phyloP scores from a whole-genome alignment of 2,888 invertebrate genomes.

The Eutolmus rufibarbis region DNA sequence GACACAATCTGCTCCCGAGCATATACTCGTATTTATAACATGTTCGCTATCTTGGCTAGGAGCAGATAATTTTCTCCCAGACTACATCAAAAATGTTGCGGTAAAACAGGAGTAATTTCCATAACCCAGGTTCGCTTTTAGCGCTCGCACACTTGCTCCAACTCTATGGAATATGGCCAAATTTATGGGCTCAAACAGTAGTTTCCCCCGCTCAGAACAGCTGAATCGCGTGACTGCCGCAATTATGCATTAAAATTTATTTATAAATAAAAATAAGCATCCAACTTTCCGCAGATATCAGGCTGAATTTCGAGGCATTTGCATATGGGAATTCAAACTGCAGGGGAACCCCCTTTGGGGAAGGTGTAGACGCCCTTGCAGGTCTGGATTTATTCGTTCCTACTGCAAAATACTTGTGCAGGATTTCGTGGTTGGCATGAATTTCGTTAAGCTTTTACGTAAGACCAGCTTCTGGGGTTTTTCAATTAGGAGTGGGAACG shows the following conservation, averaged over 20 bases:
- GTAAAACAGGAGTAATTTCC: constrained; percentile 33
- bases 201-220: background rate
- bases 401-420: constrained; percentile 25
- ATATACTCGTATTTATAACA: background rate
- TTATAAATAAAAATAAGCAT: constrained; percentile 42
- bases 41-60: background rate
- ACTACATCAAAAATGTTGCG: constrained; percentile 22
- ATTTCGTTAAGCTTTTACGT: constrained; percentile 31
- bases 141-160: background rate
- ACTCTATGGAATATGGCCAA: constrained; percentile 3
- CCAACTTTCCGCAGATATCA: constrained; percentile 34
- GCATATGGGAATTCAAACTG: constrained; percentile 38
- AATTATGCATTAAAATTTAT: constrained; percentile 42
- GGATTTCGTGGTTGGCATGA: constrained; percentile 22
- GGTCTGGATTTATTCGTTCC: constrained; percentile 1
- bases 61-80: constrained; percentile 36
- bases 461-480: background rate
- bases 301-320: constrained; percentile 19
- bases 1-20: constrained; percentile 21
- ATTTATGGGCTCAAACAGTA: constrained; percentile 29
- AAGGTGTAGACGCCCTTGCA: background rate
- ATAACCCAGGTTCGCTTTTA: constrained; percentile 32
- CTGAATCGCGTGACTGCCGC: constrained; percentile 26
- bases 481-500: constrained; percentile 2
- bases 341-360: background rate